Conservation (phyloP, 2,888 invertebrate genomes). For the Tinea pellionella region DNA sequence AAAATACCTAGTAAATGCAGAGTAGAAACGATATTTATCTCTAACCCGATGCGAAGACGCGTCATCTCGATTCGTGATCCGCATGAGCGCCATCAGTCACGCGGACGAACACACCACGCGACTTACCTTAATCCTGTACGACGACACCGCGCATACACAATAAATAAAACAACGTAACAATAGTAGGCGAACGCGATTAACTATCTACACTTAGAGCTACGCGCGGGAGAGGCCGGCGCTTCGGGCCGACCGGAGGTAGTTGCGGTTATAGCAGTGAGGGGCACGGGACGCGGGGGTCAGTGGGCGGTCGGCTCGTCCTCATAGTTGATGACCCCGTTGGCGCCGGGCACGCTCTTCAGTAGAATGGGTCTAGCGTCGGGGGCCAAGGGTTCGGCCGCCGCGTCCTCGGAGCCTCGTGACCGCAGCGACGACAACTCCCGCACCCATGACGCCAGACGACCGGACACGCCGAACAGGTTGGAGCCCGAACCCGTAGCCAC, state of each 20-base stretch:
- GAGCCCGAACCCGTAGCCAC: constrained; percentile 59
- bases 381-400: constrained; percentile 34
- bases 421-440: constrained; percentile 60
- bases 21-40: constrained; percentile 22
- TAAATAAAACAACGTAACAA: constrained; percentile 16
- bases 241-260: constrained; percentile 41
- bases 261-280: constrained; percentile 9
- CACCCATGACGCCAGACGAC: constrained; percentile 61
- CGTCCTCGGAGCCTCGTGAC: constrained; percentile 17
- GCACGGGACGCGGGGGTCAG: not conserved
- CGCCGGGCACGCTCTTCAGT: constrained; percentile 25
- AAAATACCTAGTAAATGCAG: constrained; percentile 36
- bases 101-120: not conserved
- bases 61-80: not conserved
- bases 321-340: constrained; percentile 37
- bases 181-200: constrained; percentile 21
- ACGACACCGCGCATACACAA: constrained; percentile 4
- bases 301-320: constrained; percentile 17
- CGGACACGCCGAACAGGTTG: constrained; percentile 63
- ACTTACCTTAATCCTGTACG: not conserved
- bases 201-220: constrained; percentile 16
- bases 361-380: constrained; percentile 34
- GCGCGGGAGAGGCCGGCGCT: constrained; percentile 17
- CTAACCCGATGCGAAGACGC: not conserved
- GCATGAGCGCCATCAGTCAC: not conserved